A percentile compares a stretch with the other conserved stretches of the same genome.
Evolutionary conservation across 2,113 vertebrate genomes (phyloP).

Genomic region (Megaptera novaeangliae): DNA sequence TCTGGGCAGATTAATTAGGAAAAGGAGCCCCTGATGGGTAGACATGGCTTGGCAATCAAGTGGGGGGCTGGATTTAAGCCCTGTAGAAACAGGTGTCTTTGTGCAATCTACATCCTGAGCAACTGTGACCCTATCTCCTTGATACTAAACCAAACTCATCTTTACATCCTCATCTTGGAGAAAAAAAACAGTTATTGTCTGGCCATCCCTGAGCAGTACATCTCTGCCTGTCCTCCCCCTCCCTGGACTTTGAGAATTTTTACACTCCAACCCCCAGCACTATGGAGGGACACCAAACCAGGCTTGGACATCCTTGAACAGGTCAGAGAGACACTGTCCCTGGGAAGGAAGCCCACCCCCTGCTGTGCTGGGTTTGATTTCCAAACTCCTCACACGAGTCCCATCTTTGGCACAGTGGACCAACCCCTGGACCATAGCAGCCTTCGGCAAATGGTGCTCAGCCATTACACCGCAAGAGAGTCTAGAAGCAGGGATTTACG

Average conservation of each 20-base stretch:
- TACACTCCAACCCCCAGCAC: too few relatives aligned
- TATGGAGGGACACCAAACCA: background rate
- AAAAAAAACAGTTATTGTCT: background rate
- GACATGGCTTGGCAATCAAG: background rate
- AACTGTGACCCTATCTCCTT: background rate
- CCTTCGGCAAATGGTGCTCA: slow-evolving; percentile 56
- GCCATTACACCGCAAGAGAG: accelerated
- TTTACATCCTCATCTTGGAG: background rate
- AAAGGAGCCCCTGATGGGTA: background rate
- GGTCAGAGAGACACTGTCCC: background rate
- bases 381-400: background rate
- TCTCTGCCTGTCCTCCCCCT: background rate
- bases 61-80: background rate
- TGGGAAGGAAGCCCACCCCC: background rate
- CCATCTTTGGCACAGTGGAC: slow-evolving; percentile 51
- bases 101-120: background rate
- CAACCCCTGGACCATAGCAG: slow-evolving; percentile 36
- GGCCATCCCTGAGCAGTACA: background rate
- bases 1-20: background rate
- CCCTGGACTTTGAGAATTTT: background rate
- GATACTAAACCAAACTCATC: background rate
- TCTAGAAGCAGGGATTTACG: accelerated
- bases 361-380: background rate
- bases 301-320: background rate
- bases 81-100: background rate